These are phyloP conservation scores for Cherax quadricarinatus DNA, from an alignment of 1,140 invertebrate genomes.

Conservation along the genomic window DNA sequence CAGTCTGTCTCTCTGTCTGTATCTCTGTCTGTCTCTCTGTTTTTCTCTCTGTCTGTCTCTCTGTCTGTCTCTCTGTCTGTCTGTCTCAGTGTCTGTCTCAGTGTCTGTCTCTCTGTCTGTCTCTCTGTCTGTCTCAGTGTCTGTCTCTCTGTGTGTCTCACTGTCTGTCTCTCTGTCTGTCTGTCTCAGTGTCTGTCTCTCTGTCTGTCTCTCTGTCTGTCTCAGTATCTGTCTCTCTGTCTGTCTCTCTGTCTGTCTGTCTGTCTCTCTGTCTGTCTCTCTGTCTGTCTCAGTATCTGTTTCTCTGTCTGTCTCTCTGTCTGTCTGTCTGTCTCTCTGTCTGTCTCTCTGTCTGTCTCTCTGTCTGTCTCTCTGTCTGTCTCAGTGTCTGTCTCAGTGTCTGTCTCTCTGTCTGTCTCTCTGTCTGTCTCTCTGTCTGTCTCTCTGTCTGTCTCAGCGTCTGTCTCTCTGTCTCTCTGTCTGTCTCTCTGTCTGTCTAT, in stretches of 20 bases:
- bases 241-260: neutral
- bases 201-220: no score
- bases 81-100: no score
- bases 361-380: neutral
- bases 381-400: neutral
- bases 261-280: no score
- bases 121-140: neutral
- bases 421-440: neutral
- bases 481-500: neutral
- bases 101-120: neutral
- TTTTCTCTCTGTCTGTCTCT: no score
- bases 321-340: no score
- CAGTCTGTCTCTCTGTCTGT: no score
- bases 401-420: neutral
- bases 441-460: no score
- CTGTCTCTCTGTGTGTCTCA: neutral
- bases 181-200: neutral
- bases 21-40: no score
- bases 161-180: neutral
- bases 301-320: no score
- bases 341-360: no score
- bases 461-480: neutral
- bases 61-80: no score
- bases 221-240: neutral
- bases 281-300: no score